phyloP scores from a whole-genome alignment of 1,140 invertebrate genomes.

The Chironomus tepperi region DNA sequence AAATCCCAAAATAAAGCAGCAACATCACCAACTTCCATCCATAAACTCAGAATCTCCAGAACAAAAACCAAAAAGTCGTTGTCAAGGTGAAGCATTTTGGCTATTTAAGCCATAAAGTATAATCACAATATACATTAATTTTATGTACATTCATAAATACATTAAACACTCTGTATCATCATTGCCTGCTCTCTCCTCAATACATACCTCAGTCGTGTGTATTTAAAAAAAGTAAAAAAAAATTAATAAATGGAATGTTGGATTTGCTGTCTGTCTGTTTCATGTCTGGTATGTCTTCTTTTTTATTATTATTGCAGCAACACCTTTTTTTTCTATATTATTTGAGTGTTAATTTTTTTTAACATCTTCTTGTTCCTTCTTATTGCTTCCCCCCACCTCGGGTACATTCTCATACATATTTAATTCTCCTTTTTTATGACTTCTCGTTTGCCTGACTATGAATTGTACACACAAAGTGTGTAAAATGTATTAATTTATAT shows the following conservation, averaged over 20 bases:
- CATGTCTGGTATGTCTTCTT: conserved; percentile 4
- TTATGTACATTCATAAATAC: conserved; percentile 6
- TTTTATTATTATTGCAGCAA: not conserved
- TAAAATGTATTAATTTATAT: too few relatives aligned
- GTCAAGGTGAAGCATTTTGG: not conserved
- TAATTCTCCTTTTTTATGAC: not conserved
- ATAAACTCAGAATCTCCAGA: not conserved
- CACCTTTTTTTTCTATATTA: not conserved
- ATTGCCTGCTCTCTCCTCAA: too few relatives aligned
- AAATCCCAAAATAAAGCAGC: not conserved
- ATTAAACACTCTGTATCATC: not conserved
- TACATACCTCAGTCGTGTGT: too few relatives aligned
- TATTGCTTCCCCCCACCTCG: not conserved
- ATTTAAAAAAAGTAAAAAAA: not conserved
- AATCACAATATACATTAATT: not conserved
- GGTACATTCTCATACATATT: not conserved
- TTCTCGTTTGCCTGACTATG: not conserved
- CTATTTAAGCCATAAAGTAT: not conserved
- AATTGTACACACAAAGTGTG: not conserved
- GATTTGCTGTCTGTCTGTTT: conserved; percentile 12
- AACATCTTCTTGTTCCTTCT: not conserved
- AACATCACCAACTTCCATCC: not conserved
- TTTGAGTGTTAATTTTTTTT: conserved; percentile 11
- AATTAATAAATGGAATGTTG: conserved; percentile 5
- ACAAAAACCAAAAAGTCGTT: not conserved